phyloP scores from a whole-genome alignment of 2,888 invertebrate genomes.

The Kryphioiulus occultus region DNA sequence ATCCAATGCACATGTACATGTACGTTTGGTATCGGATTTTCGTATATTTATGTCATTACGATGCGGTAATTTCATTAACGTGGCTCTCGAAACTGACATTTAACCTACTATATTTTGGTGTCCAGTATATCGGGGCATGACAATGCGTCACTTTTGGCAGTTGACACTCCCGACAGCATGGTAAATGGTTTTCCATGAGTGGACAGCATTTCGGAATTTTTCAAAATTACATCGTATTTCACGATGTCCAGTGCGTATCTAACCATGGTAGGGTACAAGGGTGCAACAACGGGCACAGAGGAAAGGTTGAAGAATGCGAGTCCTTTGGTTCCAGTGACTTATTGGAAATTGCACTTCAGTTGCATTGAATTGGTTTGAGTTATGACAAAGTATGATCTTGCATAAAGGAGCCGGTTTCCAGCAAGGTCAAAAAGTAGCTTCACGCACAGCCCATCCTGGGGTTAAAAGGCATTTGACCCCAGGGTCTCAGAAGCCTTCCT shows the following conservation, averaged over 20 bases:
- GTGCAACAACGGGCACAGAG: background rate
- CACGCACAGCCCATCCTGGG: background rate
- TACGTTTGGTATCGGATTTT: too few relatives aligned
- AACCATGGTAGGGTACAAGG: background rate
- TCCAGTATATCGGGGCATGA: background rate
- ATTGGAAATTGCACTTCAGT: background rate
- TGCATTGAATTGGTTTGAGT: background rate
- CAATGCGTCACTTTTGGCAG: background rate
- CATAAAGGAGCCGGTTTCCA: background rate
- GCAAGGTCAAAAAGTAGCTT: background rate
- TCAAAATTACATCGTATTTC: background rate
- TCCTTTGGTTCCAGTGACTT: background rate
- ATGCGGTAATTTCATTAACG: too few relatives aligned
- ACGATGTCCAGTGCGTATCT: background rate
- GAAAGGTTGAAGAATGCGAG: background rate
- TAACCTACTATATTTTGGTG: too few relatives aligned
- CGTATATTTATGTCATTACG: too few relatives aligned
- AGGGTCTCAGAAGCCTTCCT: background rate
- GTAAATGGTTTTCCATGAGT: background rate
- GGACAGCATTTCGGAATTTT: background rate
- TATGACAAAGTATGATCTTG: background rate
- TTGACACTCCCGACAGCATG: background rate
- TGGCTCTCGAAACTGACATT: too few relatives aligned
- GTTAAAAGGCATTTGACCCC: conserved; percentile 12
- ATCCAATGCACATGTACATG: too few relatives aligned